These are phyloP conservation scores for Anthoscopus minutus DNA, from an alignment of 2,113 vertebrate genomes.

Conservation along the genomic window DNA sequence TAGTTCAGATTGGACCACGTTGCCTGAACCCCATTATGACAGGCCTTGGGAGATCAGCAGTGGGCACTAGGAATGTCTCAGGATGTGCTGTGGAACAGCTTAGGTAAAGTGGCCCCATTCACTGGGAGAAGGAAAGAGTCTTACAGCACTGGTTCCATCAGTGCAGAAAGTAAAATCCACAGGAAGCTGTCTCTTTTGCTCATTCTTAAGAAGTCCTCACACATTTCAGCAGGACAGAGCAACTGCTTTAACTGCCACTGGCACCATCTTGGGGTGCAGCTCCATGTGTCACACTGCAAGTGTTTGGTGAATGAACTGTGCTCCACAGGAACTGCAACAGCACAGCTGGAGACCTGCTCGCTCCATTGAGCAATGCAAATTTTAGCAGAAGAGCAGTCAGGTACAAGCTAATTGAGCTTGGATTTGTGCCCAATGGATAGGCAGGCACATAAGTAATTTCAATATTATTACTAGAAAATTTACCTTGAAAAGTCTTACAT, in stretches of 20 bases:
- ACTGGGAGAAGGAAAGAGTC: background rate
- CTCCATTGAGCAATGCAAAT: background rate
- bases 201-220: background rate
- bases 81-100: background rate
- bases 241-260: background rate
- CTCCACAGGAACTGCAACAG: rapidly evolving
- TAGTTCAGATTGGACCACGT: background rate
- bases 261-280: background rate
- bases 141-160: background rate
- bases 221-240: background rate
- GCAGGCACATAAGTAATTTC: background rate
- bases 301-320: rapidly evolving
- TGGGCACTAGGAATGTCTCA: rapidly evolving
- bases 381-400: background rate
- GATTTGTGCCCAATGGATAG: background rate
- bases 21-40: background rate
- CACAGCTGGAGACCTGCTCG: background rate
- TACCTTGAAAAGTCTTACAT: background rate
- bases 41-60: background rate
- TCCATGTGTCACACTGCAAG: background rate
- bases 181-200: background rate
- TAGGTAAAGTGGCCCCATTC: background rate
- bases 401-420: background rate
- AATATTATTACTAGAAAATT: background rate
- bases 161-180: background rate